phyloP scores from a whole-genome alignment of 2,113 vertebrate species.

The Hylia prasina region DNA sequence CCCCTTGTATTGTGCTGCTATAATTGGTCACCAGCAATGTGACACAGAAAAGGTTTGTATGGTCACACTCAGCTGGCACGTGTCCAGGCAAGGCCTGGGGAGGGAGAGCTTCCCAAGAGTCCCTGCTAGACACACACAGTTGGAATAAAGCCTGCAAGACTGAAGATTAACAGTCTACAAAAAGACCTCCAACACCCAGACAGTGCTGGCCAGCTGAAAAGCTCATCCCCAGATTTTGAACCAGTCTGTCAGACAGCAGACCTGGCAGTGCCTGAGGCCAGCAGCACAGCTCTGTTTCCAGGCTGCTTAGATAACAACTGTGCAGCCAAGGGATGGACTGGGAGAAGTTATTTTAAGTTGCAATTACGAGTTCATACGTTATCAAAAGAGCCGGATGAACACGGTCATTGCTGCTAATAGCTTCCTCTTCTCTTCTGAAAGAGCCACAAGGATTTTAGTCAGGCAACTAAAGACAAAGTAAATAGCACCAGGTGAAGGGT shows the following conservation, averaged over 20 bases:
- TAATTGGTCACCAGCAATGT: neutral
- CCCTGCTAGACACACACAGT: neutral
- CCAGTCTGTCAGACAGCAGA: neutral
- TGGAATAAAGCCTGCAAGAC: neutral
- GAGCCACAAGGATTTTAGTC: neutral
- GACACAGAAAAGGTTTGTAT: neutral
- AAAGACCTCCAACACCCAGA: neutral
- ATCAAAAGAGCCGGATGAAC: neutral
- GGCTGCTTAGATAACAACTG: neutral
- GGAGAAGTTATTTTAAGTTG: conserved; percentile 23
- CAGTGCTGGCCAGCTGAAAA: neutral
- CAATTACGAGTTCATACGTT: neutral
- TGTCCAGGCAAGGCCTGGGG: neutral
- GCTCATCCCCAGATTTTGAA: neutral
- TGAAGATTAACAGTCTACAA: neutral
- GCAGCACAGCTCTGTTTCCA: neutral
- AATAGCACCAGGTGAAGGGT: neutral
- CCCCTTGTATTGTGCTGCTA: neutral
- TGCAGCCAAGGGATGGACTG: neutral
- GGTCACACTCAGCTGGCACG: fast-evolving
- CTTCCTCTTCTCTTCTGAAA: conserved; percentile 1
- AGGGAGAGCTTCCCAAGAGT: neutral
- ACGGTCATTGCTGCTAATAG: neutral
- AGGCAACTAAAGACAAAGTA: neutral
- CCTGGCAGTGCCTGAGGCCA: neutral